These are phyloP conservation scores for Lophochroa leadbeateri DNA, from an alignment of 2,113 vertebrate genomes.

Conservation along the genomic window DNA sequence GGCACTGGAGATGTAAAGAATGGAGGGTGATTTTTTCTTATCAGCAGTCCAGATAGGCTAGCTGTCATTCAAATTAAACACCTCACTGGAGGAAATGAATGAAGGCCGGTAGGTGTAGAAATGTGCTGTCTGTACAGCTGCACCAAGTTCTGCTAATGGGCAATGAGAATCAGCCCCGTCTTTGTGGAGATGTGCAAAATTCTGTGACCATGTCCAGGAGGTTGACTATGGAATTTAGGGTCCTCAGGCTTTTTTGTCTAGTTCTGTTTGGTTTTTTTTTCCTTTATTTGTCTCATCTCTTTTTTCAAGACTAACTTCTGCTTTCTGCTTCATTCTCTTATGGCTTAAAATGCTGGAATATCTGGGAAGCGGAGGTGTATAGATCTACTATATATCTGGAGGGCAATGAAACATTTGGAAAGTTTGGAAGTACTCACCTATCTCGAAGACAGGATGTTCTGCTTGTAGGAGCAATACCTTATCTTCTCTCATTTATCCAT, in stretches of 20 bases:
- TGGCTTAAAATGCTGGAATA: not conserved
- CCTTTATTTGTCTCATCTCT: not conserved
- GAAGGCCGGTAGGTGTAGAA: conserved; percentile 38
- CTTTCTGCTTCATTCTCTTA: not conserved
- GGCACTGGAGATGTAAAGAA: not conserved
- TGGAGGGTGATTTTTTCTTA: conserved; percentile 18
- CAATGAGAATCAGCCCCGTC: not conserved
- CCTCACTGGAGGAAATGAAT: conserved; percentile 39
- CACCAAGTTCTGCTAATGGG: conserved; percentile 27
- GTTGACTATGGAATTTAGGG: not conserved
- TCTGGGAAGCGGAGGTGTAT: not conserved
- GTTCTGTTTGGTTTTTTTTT: not conserved
- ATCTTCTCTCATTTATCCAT: conserved; percentile 1
- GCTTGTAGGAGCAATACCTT: not conserved
- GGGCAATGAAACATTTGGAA: not conserved
- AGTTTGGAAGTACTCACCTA: conserved; percentile 36
- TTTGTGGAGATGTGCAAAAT: not conserved
- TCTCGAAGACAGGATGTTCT: not conserved
- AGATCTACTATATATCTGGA: not conserved
- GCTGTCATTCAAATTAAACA: conserved; percentile 56
- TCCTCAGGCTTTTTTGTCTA: not conserved
- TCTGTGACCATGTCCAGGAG: not conserved
- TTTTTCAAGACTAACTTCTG: not conserved
- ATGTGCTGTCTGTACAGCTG: conserved; percentile 57
- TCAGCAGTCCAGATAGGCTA: conserved; percentile 52